These are phyloP conservation scores for Trichonephila clavipes DNA, from an alignment of 1,140 invertebrate species.

Conservation along the genomic window DNA sequence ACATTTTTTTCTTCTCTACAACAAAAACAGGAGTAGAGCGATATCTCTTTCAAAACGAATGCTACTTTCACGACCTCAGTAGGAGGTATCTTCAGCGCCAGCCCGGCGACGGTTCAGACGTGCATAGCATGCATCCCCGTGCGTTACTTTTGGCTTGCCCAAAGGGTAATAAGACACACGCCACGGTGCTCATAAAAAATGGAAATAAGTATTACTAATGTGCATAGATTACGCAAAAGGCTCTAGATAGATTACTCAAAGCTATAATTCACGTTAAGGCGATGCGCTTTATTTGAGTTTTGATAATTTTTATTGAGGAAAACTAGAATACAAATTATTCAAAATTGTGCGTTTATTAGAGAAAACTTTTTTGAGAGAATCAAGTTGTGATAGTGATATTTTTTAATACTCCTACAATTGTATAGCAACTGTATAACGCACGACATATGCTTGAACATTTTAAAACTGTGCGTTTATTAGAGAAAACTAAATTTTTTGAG, in stretches of 20 bases:
- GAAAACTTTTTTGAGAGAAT: too few species aligned
- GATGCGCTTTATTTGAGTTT: too few species aligned
- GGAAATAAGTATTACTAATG: conserved; percentile 35
- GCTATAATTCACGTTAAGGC: background rate
- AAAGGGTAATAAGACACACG: conserved; percentile 46
- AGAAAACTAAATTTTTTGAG: background rate
- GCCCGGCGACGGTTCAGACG: conserved; percentile 40
- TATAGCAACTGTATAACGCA: too few species aligned
- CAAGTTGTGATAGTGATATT: too few species aligned
- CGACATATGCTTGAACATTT: too few species aligned
- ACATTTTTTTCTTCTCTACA: conserved; percentile 12
- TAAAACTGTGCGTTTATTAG: background rate
- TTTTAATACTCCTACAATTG: too few species aligned
- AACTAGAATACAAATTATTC: too few species aligned
- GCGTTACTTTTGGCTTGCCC: background rate
- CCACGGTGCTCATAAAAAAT: conserved; percentile 2
- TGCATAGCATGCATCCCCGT: conserved; percentile 1
- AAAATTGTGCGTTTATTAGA: too few species aligned
- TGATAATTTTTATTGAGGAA: too few species aligned
- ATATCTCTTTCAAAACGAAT: conserved; percentile 25
- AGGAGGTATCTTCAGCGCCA: conserved; percentile 47
- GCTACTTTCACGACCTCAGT: conserved; percentile 42
- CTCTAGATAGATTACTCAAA: background rate
- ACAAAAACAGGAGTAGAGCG: conserved; percentile 48
- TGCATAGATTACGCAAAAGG: conserved; percentile 41